Base-by-base conservation (phyloP, 1,140 invertebrate genomes). In the Brachionus calyciflorus region DNA sequence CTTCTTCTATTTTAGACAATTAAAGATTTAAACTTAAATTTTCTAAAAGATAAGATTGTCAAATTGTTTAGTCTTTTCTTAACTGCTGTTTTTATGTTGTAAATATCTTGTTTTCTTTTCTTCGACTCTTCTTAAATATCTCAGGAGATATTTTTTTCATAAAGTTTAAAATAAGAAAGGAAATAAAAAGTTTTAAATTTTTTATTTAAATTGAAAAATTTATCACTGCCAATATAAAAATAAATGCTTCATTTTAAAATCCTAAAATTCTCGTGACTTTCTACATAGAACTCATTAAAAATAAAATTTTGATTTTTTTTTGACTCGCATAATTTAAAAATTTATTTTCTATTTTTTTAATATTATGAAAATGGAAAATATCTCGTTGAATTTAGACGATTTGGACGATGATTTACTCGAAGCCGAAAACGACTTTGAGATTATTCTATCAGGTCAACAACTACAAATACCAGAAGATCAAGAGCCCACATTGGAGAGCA, bases 401-500 rank as follows among this genome's bases (percentile, higher is more conserved):
- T 65, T 65, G 24, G 60, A 65, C 60, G 60, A 65, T 24, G 60
- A 65, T 14, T 14, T 65, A 24, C 33, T 65, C 10, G 37, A 65
- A 65, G 33, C 60, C 1, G 40, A 44, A 17, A 65, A 41, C 17
- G 41, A 46, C n/a, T 65, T 65, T 41, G 60, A 65, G 7, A 4
- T 41, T 10, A 21, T 65, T 26, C 17, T 65, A 1, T 6, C 2
- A 2, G 10, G n/a, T 14, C 17, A 65, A 12, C 33, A 65, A 41
- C 1, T 26, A 44, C 7, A 41, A 24, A 2, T 65, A 37, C 33
- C 33, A 5, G 33, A 37, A 5, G 49, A 26, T 3, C 44, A 49
- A 51, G 69, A 51, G 78, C 92, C 91, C n/a, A 90, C 92, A 0
- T 85, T 93, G 79, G 92, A 93, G 82, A 92, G 91, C 81, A 91